Base-by-base conservation (phyloP, 2,888 invertebrate genomes). In the Apamea crenata region DNA sequence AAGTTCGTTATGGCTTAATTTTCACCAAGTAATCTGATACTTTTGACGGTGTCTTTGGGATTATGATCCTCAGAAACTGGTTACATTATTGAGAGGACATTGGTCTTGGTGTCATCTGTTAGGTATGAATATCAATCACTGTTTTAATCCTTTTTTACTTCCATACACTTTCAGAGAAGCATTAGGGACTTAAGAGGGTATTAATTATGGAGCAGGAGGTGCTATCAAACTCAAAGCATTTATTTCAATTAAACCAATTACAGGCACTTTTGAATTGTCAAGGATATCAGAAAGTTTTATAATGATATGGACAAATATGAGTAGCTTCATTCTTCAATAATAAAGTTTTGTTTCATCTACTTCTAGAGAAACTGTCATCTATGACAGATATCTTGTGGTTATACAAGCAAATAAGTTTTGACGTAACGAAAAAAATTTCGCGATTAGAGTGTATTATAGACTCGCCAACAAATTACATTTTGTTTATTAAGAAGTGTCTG, bases 51-150 rank as follows among this genome's bases (percentile, higher is more conserved):
- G 29, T 81, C 79, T 86, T 84, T 76, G 74, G 71, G 82, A 85
- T 82, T 81, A 85, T 83, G 80, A 86, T 88, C 82, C 79, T 80
- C 56, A 21, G 81, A 74, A 86, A 88, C 88, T 75, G 77, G 88
- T 87, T 88, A 74, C 65, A 63, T 83, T 88, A 81, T 84, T 83
- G 77, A 44, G 75, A 88, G 83, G 81, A 77, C 80, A 56, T 87
- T 87, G 74, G 69, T 79, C 74, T 87, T 83, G 68, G 80, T 82
- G 32, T 81, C 74, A 84, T 79, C 79, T 78, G 56, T 82, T 68
- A 66, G 14, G 36, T 77, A 78, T 61, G 40, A 61, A 72, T 77
- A 86, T 78, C 67, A 29, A 78, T 77, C 72, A 78, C 63, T 65
- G 59, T 63, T 66, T 44, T 61, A n/a, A 1, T 44, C 6, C 14